These are phyloP conservation scores for Phalacrocorax aristotelis DNA, from an alignment of 2,113 vertebrate genomes.

Conservation along the genomic window DNA sequence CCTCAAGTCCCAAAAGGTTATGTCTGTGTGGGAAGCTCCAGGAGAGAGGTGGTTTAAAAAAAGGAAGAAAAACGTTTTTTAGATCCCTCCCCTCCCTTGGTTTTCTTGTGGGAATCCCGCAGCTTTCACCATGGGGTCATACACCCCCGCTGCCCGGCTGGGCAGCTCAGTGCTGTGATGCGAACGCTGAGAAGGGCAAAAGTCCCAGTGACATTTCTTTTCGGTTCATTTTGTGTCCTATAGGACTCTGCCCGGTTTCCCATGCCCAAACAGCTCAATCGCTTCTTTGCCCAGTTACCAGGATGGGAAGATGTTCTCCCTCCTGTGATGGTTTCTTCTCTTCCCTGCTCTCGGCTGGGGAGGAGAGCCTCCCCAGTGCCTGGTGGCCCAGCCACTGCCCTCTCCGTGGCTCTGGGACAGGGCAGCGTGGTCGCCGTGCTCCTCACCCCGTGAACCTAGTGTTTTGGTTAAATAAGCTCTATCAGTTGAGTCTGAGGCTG, in stretches of 20 bases:
- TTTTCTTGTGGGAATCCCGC: background rate
- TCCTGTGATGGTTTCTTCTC: background rate
- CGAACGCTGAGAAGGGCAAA: rapidly evolving
- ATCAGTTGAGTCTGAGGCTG: background rate
- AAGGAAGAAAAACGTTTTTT: background rate
- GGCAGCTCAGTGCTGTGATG: background rate
- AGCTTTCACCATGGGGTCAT: background rate
- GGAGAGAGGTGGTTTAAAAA: background rate
- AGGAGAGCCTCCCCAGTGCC: background rate
- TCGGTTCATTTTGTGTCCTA: background rate
- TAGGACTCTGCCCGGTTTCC: background rate
- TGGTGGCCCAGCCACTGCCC: background rate
- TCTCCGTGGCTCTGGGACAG: background rate
- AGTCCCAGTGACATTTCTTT: background rate
- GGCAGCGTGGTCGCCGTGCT: background rate
- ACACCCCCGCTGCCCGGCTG: background rate
- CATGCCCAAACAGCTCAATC: background rate
- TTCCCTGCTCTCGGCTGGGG: background rate
- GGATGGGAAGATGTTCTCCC: background rate
- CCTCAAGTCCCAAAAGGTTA: background rate
- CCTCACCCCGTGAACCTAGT: background rate
- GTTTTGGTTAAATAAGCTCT: background rate
- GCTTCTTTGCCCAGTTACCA: background rate
- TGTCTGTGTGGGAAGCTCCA: background rate
- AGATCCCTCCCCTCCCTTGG: background rate